Percentiles rank a stretch among this genome's conserved stretches.
Conservation (phyloP, 2,113 vertebrate genomes). For the Zonotrichia leucophrys region DNA sequence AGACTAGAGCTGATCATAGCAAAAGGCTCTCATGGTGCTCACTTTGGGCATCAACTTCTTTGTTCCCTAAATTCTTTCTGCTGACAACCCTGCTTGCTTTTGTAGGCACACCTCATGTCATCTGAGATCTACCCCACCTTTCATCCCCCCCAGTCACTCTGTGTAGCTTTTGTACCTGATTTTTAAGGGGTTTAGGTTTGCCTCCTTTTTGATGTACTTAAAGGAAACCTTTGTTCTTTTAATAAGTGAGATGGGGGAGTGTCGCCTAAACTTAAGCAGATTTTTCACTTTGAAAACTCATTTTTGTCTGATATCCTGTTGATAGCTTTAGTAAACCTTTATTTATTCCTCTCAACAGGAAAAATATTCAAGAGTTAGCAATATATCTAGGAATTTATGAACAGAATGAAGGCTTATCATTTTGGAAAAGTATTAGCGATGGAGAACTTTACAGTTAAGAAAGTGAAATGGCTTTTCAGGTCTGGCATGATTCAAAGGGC, state of each 20-base stretch:
- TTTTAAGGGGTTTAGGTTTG: background rate
- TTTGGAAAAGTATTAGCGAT: background rate
- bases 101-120: background rate
- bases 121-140: background rate
- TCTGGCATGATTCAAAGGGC: background rate
- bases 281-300: background rate
- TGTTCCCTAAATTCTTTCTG: background rate
- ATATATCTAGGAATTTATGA: background rate
- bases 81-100: background rate
- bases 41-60: fast-evolving
- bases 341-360: background rate
- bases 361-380: background rate
- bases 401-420: background rate
- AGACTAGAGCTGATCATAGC: background rate
- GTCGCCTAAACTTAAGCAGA: background rate
- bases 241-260: background rate
- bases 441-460: background rate
- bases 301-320: background rate
- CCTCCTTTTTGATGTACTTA: background rate
- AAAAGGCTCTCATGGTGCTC: fast-evolving
- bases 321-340: background rate
- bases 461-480: background rate
- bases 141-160: background rate
- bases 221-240: background rate
- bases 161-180: background rate